Evolutionary conservation across 2,888 invertebrate species (phyloP).

Genomic region (Parnassius orleans): DNA sequence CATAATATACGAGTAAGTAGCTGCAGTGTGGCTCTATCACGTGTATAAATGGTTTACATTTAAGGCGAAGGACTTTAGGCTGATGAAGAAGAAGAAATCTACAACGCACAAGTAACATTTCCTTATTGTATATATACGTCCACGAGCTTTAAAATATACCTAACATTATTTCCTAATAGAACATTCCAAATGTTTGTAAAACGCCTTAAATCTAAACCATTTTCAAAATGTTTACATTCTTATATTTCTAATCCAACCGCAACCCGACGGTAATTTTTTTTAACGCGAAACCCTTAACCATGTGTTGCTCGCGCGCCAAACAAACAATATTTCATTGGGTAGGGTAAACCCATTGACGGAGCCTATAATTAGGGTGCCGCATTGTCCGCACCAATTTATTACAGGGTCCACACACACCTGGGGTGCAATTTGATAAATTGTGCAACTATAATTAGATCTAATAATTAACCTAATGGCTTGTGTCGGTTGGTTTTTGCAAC

Average conservation of each 20-base stretch:
- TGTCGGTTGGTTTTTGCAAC: background rate
- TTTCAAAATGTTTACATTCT: too few relatives aligned
- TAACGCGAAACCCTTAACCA: constrained; percentile 16
- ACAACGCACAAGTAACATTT: too few relatives aligned
- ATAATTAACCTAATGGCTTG: constrained; percentile 29
- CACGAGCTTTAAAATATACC: too few relatives aligned
- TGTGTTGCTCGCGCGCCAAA: constrained; percentile 22
- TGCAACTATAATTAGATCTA: constrained; percentile 30
- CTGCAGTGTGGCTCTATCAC: too few relatives aligned
- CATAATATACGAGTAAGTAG: too few relatives aligned
- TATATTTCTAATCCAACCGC: background rate
- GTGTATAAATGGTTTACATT: too few relatives aligned
- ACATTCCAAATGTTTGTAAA: too few relatives aligned
- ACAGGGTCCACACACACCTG: constrained; percentile 32
- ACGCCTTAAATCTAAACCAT: too few relatives aligned
- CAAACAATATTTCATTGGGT: constrained; percentile 14
- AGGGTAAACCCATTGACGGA: constrained; percentile 25
- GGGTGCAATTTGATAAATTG: constrained; percentile 34
- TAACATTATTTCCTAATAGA: too few relatives aligned
- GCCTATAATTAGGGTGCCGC: constrained; percentile 33
- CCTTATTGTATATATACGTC: too few relatives aligned
- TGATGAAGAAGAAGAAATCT: too few relatives aligned
- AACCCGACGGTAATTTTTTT: constrained; percentile 11
- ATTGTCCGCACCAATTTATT: constrained; percentile 33
- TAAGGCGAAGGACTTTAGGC: too few relatives aligned